A percentile compares a stretch with the other conserved stretches of the same genome.
Conservation (phyloP, 2,888 invertebrate species). For the Protophormia terraenovae region DNA sequence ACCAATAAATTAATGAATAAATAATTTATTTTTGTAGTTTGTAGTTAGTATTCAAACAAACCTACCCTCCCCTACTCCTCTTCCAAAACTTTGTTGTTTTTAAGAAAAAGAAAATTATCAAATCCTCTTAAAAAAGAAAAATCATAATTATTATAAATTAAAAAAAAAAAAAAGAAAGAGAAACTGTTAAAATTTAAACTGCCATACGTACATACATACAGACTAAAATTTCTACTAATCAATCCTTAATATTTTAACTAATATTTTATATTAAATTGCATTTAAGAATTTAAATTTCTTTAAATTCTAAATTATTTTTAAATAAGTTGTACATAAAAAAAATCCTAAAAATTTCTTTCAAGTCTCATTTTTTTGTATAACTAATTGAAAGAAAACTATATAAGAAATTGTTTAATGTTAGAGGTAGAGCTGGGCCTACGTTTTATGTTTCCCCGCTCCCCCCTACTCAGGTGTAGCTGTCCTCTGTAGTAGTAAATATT, state of each 20-base stretch:
- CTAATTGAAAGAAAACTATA: not conserved
- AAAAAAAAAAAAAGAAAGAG: not conserved
- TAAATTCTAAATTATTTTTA: not conserved
- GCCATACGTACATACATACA: slow-evolving; percentile 13
- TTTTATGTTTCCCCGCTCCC: slow-evolving; percentile 36
- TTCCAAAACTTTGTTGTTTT: not conserved
- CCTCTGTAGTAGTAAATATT: slow-evolving; percentile 35
- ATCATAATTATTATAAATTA: not conserved
- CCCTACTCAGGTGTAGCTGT: slow-evolving; percentile 65
- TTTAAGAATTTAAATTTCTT: not conserved
- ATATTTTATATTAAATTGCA: not conserved
- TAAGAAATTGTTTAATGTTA: not conserved
- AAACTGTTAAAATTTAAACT: slow-evolving; percentile 23
- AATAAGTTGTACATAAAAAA: slow-evolving; percentile 25
- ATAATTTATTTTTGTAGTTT: slow-evolving; percentile 67
- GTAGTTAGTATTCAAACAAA: slow-evolving; percentile 58
- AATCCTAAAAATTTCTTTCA: not conserved
- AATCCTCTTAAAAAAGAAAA: too few species aligned
- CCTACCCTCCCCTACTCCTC: not conserved
- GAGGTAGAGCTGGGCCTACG: slow-evolving; percentile 18
- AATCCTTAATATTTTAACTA: not conserved
- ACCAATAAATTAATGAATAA: slow-evolving; percentile 17
- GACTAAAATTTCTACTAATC: not conserved
- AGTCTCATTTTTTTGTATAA: not conserved
- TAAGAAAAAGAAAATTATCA: too few species aligned